Evolutionary conservation across 53 echinoderm and acorn worm species (phyloP).

Genomic region (Paracentrotus lividus): DNA sequence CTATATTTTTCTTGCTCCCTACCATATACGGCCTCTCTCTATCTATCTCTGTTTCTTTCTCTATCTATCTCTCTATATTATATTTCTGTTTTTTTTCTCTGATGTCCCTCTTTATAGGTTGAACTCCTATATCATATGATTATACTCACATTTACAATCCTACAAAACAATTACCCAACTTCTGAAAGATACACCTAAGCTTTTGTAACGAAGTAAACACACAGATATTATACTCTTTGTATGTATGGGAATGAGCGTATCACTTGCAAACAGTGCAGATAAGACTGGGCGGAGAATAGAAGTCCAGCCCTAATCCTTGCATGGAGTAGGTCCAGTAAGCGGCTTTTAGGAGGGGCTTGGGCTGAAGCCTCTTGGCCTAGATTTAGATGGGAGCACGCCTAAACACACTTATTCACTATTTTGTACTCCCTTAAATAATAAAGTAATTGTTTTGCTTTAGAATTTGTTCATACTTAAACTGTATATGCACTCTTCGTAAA

Average conservation of each 20-base stretch:
- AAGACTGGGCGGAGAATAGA: constrained; percentile 59
- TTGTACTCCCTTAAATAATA: neutral
- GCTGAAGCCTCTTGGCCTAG: neutral
- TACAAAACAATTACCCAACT: neutral
- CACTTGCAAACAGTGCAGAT: constrained; percentile 58
- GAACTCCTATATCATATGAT: too few species aligned
- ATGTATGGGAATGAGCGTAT: constrained; percentile 22
- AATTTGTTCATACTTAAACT: neutral
- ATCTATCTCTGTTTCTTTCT: neutral
- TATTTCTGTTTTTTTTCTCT: too few species aligned
- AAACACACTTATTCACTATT: neutral
- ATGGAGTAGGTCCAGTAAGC: constrained; percentile 44
- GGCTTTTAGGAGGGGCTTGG: constrained; percentile 60
- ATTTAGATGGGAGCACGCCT: neutral
- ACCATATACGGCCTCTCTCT: too few species aligned
- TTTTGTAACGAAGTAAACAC: constrained; percentile 62
- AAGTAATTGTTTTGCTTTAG: neutral
- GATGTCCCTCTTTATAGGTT: constrained; percentile 5
- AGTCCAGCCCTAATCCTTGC: neutral
- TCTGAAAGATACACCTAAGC: constrained; percentile 20
- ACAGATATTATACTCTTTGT: constrained; percentile 34
- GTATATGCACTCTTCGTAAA: neutral
- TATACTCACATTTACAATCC: neutral
- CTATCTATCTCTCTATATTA: neutral
- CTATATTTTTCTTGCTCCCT: too few species aligned